A percentile compares a stretch with the other conserved stretches of the same genome.
phyloP scores from a whole-genome alignment of 2,888 invertebrate species.

The Argyresthia goedartella region DNA sequence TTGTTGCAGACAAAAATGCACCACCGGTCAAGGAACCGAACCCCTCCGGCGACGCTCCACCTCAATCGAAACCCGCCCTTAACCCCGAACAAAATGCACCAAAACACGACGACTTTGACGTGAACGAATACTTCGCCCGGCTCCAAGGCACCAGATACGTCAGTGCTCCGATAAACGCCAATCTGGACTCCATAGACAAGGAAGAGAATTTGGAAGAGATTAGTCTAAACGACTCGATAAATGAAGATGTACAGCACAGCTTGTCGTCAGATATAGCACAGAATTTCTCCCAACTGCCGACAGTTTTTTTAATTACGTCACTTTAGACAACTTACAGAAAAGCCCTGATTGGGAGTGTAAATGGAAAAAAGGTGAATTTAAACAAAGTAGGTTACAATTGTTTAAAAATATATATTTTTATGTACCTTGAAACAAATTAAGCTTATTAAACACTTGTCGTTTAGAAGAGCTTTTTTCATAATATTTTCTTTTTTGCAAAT shows the following conservation, averaged over 20 bases:
- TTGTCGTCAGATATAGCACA: slow-evolving; percentile 62
- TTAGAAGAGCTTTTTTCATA: too few relatives aligned
- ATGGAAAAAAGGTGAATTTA: too few relatives aligned
- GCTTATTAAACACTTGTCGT: too few relatives aligned
- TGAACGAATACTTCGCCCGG: slow-evolving; percentile 60
- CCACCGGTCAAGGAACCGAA: slow-evolving; percentile 29
- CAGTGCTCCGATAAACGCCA: slow-evolving; percentile 47
- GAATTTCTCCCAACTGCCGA: slow-evolving; percentile 69
- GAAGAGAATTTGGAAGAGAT: slow-evolving; percentile 58
- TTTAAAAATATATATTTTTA: too few relatives aligned
- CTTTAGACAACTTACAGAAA: too few relatives aligned
- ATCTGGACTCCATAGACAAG: slow-evolving; percentile 56
- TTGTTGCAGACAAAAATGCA: slow-evolving; percentile 49
- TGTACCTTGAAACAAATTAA: too few relatives aligned
- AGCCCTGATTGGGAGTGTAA: too few relatives aligned
- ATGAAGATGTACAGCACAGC: slow-evolving; percentile 35
- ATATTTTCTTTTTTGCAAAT: too few relatives aligned
- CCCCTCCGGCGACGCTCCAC: slow-evolving; percentile 35
- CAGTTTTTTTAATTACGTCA: too few relatives aligned
- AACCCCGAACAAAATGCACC: slow-evolving; percentile 4
- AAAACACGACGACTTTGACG: slow-evolving; percentile 56
- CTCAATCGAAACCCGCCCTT: slow-evolving; percentile 9
- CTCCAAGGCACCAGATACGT: slow-evolving; percentile 57
- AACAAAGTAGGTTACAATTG: too few relatives aligned
- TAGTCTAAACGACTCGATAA: slow-evolving; percentile 35